These are phyloP conservation scores for Zaprionus nigranus DNA, from an alignment of 1,140 invertebrate genomes.

Conservation along the genomic window DNA sequence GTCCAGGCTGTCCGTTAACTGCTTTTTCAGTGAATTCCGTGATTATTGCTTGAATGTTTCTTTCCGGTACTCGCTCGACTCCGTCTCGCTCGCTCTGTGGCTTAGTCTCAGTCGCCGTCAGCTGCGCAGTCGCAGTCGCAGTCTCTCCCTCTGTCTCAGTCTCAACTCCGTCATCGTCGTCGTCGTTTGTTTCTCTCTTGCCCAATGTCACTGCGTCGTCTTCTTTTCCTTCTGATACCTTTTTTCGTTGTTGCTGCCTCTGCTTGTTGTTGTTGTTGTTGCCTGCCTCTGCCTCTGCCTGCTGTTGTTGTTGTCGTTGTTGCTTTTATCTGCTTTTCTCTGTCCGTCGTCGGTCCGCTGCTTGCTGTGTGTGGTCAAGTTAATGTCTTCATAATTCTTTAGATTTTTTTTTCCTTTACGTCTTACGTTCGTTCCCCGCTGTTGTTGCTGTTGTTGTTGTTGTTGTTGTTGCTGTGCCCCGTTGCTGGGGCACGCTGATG, in stretches of 20 bases:
- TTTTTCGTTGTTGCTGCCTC: conserved; percentile 30
- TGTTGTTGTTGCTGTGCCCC: conserved; percentile 46
- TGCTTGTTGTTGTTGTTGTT: conserved; percentile 19
- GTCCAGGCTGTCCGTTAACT: conserved; percentile 71
- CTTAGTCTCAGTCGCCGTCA: conserved; percentile 7
- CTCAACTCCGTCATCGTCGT: conserved; percentile 10
- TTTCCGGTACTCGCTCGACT: conserved; percentile 71
- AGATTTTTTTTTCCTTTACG: conserved; percentile 66
- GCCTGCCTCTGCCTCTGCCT: neutral
- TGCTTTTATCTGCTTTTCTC: conserved; percentile 51
- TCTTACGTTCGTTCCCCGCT: conserved; percentile 39
- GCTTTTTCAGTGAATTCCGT: conserved; percentile 83
- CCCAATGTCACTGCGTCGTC: conserved; percentile 59
- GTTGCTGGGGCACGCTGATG: conserved; percentile 65
- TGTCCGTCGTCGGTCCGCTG: conserved; percentile 44
- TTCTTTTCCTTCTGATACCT: conserved; percentile 44
- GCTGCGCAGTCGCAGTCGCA: neutral
- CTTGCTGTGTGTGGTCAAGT: conserved; percentile 81
- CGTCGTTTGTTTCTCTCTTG: conserved; percentile 33
- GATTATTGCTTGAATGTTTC: conserved; percentile 83
- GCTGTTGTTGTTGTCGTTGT: conserved; percentile 20
- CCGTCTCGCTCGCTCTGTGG: conserved; percentile 4
- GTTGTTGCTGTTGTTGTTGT: neutral
- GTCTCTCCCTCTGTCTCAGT: neutral
- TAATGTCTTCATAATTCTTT: conserved; percentile 83